Evolutionary conservation across 64 coral and sea anemone species (phyloP).

Genomic region (Montipora efflorescens): DNA sequence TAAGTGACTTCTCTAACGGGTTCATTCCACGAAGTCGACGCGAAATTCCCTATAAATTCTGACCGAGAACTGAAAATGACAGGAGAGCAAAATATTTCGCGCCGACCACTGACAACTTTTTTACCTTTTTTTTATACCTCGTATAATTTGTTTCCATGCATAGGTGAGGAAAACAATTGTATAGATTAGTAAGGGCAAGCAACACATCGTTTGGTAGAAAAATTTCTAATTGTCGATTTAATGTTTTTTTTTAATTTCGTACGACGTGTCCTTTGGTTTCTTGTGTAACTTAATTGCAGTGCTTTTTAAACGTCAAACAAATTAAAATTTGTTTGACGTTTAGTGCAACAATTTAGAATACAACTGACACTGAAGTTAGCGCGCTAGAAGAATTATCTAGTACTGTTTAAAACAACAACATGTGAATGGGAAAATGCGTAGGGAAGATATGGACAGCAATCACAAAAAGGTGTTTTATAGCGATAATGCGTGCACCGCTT

Average conservation of each 20-base stretch:
- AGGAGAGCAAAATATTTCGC: too few species aligned
- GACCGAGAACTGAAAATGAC: neutral
- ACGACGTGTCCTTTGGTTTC: neutral
- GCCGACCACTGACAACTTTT: neutral
- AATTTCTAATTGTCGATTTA: neutral
- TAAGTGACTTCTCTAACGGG: neutral
- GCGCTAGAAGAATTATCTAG: neutral
- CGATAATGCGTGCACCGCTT: neutral
- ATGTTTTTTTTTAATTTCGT: neutral
- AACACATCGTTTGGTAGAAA: neutral
- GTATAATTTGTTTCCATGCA: neutral
- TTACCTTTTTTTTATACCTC: neutral
- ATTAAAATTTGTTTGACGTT: neutral
- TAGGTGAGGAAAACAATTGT: neutral
- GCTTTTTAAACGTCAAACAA: neutral
- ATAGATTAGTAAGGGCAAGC: neutral
- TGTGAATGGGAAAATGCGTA: neutral
- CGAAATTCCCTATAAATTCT: neutral
- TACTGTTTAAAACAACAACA: neutral
- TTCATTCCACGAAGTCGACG: neutral
- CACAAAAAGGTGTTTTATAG: neutral
- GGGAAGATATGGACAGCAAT: neutral
- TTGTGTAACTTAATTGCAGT: neutral
- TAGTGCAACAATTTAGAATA: neutral
- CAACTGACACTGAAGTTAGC: neutral